These are phyloP conservation scores for Galeopterus variegatus DNA, from an alignment of 2,113 vertebrate genomes.

Conservation along the genomic window DNA sequence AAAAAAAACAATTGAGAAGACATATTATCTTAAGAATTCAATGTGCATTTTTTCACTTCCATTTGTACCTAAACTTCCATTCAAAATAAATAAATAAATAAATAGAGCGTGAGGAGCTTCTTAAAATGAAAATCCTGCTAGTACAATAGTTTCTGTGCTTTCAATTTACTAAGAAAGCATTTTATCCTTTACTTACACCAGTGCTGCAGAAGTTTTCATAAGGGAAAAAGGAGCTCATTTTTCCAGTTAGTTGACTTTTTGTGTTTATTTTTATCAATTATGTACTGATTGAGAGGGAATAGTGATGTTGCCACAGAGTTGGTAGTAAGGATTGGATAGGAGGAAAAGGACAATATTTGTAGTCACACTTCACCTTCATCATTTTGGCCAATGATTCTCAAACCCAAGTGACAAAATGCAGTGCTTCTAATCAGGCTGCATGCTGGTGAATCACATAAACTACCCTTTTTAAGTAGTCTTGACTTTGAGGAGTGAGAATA, in stretches of 20 bases:
- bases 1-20: not conserved
- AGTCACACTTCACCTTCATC: not conserved
- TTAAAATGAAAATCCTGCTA: not conserved
- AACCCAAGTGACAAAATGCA: not conserved
- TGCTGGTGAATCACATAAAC: not conserved
- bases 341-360: not conserved
- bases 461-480: not conserved
- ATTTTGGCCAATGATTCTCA: not conserved
- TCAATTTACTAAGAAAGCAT: not conserved
- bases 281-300: not conserved
- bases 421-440: accelerated
- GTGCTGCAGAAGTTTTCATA: not conserved
- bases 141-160: not conserved
- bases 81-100: not conserved
- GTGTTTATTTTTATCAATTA: not conserved
- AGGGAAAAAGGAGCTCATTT: not conserved
- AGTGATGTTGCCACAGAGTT: not conserved
- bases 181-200: not conserved
- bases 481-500: not conserved
- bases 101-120: not conserved
- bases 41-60: not conserved
- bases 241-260: not conserved
- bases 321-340: not conserved
- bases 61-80: not conserved
- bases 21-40: not conserved